These are phyloP conservation scores for Panagrolaimus sp. DNA, from an alignment of 1,140 invertebrate genomes.

Conservation along the genomic window DNA sequence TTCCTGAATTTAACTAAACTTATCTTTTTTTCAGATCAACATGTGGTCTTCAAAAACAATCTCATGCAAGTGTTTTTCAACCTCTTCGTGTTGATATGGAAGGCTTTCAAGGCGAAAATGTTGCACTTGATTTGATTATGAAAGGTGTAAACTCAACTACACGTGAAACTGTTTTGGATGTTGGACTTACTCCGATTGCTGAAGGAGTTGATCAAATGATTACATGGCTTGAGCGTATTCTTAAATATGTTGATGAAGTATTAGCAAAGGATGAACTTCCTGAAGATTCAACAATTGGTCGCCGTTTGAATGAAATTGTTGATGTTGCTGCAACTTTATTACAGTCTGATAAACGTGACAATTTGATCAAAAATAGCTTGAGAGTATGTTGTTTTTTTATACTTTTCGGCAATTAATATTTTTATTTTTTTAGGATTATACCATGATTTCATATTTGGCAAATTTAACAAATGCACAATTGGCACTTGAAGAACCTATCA, in stretches of 20 bases:
- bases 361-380: constrained; percentile 50
- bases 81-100: constrained; percentile 54
- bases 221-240: constrained; percentile 47
- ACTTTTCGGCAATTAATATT: neutral
- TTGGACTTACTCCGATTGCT: constrained; percentile 47
- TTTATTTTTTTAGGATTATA: constrained; percentile 47
- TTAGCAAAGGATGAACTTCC: constrained; percentile 39
- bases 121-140: constrained; percentile 49
- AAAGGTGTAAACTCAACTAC: constrained; percentile 44
- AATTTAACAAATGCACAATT: constrained; percentile 56
- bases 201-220: constrained; percentile 43
- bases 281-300: constrained; percentile 47
- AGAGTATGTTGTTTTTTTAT: constrained; percentile 33
- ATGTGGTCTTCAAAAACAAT: constrained; percentile 9
- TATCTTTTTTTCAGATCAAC: neutral
- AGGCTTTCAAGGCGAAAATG: constrained; percentile 50
- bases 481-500: constrained; percentile 50
- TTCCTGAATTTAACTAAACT: constrained; percentile 28
- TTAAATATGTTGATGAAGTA: constrained; percentile 52
- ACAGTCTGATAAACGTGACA: constrained; percentile 52
- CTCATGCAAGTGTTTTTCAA: constrained; percentile 38
- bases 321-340: constrained; percentile 49
- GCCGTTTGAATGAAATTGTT: constrained; percentile 51
- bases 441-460: constrained; percentile 57
- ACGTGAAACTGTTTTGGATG: constrained; percentile 45